A percentile compares a stretch with the other conserved stretches of the same genome.
These are phyloP conservation scores for Drosophila subsilvestris DNA, from an alignment of 2,888 invertebrate genomes.

Conservation along the genomic window DNA sequence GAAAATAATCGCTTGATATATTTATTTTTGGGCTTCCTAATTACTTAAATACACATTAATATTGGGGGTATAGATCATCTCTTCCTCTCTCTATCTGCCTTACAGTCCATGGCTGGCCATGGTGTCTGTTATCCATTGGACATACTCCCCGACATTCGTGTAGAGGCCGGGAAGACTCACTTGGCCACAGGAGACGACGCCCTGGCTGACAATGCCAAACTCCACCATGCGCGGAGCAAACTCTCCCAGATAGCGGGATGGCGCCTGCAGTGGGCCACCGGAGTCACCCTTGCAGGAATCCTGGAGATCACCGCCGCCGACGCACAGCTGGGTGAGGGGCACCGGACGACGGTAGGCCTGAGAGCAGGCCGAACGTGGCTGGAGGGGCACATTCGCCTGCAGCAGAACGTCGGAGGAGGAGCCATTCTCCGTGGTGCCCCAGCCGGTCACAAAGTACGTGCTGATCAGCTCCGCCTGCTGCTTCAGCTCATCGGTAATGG, in stretches of 20 bases:
- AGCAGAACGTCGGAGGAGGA: conserved; percentile 68
- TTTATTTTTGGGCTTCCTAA: conserved; percentile 12
- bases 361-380: conserved; percentile 52
- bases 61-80: neutral
- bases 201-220: conserved; percentile 87
- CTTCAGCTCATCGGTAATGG: conserved; percentile 64
- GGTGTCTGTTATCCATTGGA: conserved; percentile 85
- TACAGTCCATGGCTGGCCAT: conserved; percentile 59
- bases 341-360: conserved; percentile 54
- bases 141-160: conserved; percentile 84
- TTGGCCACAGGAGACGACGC: conserved; percentile 85
- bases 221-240: conserved; percentile 69
- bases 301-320: conserved; percentile 70
- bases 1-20: conserved; percentile 4
- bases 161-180: conserved; percentile 86
- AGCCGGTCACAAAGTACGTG: conserved; percentile 70
- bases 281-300: conserved; percentile 81
- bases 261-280: conserved; percentile 75
- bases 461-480: conserved; percentile 46
- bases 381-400: conserved; percentile 68
- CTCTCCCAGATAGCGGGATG: conserved; percentile 52
- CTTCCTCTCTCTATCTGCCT: neutral
- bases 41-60: conserved; percentile 13
- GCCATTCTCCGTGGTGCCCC: conserved; percentile 78
- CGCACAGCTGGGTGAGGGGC: conserved; percentile 85